Base-by-base conservation (phyloP, 2,113 vertebrate genomes). In the Dendropsophus ebraccatus region DNA sequence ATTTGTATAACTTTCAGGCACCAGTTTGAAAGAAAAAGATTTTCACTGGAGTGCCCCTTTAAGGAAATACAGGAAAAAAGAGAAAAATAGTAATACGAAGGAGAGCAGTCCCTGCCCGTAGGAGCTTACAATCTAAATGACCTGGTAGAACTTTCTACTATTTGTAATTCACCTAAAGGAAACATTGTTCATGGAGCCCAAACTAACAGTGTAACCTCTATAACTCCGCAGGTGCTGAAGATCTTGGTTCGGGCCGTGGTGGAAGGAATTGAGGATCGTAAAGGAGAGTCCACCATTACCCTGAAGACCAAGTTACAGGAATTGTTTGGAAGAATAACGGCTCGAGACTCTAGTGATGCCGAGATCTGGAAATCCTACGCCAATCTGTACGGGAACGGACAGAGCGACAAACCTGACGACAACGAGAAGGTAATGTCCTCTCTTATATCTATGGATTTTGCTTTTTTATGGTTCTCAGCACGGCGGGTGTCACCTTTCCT, bases 331-430 rank as follows among this genome's bases (percentile, higher is more conserved):
- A 93, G 97, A 88, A 93, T 98, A 88, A 97, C 94, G 19, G 93
- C 97, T n/a, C 94, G 91, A 86, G 95, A 96, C 90, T 96, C 96
- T 83, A 93, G 89, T 0, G 96, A 99, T 45, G 91, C 92, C 1
- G 91, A 95, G 23, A 88, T 99, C 87, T 99, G 98, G 98, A 95
- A 89, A 86, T 93, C 96, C 85, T 99, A 99, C 12, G 97, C 97
- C 5, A 90, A 21, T 4, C 90, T 99, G 0, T 94, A 96, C 32
- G 96, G 96, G 28, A 91, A 94, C 0, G 98, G 98, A 5, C 92
- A 89, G 84, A 95, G 93, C 60, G 88, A 88, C 30, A 92, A 87
- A 60, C 67, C 83, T 17, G 96, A 97, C 65, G 97, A 99, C 78
- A 94, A 95, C 1, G 94, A 98, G 30, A 99, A 98, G 95, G 98